These are phyloP conservation scores for Charina bottae DNA, from an alignment of 2,113 vertebrate genomes.

Conservation along the genomic window DNA sequence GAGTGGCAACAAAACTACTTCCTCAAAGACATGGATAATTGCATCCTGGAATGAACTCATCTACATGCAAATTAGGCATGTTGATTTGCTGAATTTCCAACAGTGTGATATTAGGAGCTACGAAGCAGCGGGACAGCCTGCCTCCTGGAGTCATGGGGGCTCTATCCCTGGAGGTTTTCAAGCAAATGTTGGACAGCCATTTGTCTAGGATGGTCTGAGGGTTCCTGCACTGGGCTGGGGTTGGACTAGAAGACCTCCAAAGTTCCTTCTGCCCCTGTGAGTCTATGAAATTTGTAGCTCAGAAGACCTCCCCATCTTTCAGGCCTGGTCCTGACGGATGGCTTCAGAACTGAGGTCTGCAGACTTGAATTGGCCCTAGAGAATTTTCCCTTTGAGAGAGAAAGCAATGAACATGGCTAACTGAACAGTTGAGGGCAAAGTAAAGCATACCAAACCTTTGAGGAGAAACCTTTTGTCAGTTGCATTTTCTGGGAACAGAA, in stretches of 20 bases:
- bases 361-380: background rate
- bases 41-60: too few relatives aligned
- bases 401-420: too few relatives aligned
- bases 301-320: background rate
- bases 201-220: background rate
- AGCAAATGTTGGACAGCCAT: too few relatives aligned
- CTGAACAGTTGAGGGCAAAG: background rate
- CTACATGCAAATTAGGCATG: too few relatives aligned
- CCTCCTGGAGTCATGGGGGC: fast-evolving
- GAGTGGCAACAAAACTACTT: too few relatives aligned
- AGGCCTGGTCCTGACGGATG: background rate
- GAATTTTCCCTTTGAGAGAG: too few relatives aligned
- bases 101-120: background rate
- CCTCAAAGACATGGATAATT: too few relatives aligned
- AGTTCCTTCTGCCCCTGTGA: background rate
- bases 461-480: slow-evolving; percentile 44
- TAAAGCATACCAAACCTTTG: slow-evolving; percentile 12
- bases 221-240: background rate
- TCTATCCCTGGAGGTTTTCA: background rate
- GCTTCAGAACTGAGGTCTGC: background rate
- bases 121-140: background rate
- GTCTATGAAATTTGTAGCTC: background rate
- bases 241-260: background rate
- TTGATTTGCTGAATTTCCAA: too few relatives aligned
- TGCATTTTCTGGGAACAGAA: slow-evolving; percentile 62